phyloP scores from a whole-genome alignment of 1,140 invertebrate species.

The Drosophila kikkawai region DNA sequence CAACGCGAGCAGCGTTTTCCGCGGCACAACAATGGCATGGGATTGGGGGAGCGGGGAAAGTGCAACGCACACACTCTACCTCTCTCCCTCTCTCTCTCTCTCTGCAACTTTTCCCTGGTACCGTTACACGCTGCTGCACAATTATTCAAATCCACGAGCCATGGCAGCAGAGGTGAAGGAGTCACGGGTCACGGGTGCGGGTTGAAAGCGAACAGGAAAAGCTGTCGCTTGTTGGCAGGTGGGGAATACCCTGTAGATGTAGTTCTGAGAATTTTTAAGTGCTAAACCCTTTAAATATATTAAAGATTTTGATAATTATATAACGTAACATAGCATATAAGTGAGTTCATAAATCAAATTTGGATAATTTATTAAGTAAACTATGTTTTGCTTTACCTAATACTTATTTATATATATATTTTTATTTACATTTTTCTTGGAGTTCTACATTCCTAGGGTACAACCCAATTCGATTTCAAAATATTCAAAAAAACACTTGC shows the following conservation, averaged over 20 bases:
- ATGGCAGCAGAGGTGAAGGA: conserved; percentile 56
- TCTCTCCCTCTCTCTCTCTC: background rate
- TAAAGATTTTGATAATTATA: background rate
- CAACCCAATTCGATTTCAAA: background rate
- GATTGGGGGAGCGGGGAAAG: background rate
- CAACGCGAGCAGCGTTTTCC: conserved; percentile 22
- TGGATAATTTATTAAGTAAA: background rate
- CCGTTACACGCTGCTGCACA: conserved; percentile 78
- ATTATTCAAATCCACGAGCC: conserved; percentile 81
- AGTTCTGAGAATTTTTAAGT: background rate
- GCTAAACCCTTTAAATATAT: background rate
- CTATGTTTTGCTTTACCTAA: background rate
- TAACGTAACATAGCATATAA: background rate
- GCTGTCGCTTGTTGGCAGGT: conserved; percentile 21
- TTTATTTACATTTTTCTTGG: background rate
- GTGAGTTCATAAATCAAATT: background rate
- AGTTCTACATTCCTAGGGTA: conserved; percentile 3
- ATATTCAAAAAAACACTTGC: background rate
- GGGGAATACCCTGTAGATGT: conserved; percentile 13
- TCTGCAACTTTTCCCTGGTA: conserved; percentile 16
- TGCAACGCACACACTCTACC: conserved; percentile 19
- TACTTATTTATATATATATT: background rate
- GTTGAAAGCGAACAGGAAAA: conserved; percentile 5
- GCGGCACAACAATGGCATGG: conserved; percentile 52
- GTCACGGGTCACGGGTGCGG: conserved; percentile 27